phyloP scores from a whole-genome alignment of 2,113 vertebrate genomes.

The Rutilus rutilus region DNA sequence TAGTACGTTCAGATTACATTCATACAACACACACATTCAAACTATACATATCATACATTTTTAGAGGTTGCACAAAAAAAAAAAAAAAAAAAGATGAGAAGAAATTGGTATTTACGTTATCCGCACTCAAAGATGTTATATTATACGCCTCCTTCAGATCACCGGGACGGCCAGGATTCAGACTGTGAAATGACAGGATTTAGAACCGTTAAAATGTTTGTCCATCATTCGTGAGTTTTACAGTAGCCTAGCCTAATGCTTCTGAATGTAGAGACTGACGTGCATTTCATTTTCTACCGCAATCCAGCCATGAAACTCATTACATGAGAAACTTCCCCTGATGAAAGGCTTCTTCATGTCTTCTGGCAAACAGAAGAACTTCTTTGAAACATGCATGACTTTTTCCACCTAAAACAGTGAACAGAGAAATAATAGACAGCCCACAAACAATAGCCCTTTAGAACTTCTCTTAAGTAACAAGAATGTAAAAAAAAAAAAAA shows the following conservation, averaged over 20 bases:
- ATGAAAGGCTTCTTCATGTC: constrained; percentile 65
- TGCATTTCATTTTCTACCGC: constrained; percentile 69
- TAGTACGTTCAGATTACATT: no score
- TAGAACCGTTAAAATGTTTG: no score
- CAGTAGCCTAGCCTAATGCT: background rate
- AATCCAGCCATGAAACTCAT: constrained; percentile 74
- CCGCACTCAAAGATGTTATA: constrained; percentile 40
- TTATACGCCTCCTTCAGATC: constrained; percentile 80
- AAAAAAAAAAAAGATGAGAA: background rate
- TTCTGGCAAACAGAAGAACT: constrained; percentile 74
- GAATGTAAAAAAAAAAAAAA: background rate
- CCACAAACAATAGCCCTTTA: no score
- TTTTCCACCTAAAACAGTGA: constrained; percentile 61
- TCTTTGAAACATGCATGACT: constrained; percentile 63
- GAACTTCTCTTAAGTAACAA: background rate
- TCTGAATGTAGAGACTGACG: background rate
- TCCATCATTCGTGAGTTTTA: background rate
- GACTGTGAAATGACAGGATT: constrained; percentile 55
- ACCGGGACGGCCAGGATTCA: constrained; percentile 69
- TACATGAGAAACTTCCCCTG: constrained; percentile 50
- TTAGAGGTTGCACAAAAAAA: no score
- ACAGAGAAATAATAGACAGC: background rate
- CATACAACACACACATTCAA: no score
- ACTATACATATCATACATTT: no score
- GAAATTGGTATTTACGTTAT: constrained; percentile 65